Evolutionary conservation across 2,113 vertebrate species (phyloP), one percentile per base, ranked within the genome.

Genomic region (Odocoileus hemionus): DNA sequence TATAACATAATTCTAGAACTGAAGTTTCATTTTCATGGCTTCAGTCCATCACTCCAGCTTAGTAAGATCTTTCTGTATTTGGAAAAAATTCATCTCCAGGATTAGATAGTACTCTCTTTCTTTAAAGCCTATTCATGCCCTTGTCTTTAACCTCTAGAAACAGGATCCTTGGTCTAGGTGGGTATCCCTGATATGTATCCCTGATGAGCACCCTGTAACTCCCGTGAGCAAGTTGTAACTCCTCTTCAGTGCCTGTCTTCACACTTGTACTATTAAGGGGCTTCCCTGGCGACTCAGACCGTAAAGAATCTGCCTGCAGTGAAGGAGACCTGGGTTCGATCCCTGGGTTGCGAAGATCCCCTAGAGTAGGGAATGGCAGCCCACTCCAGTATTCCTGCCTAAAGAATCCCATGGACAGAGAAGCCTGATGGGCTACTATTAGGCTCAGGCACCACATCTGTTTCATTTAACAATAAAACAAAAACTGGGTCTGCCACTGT

Each of bases 171-270:
- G 2, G 23, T 70, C 67, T 89, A 85, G 52, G 13, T 6, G n/a
- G 16, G 4, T 8, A 39, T 9, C 13, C n/a, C 21, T 39, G 19
- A 54, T 26, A 2, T 23, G 6, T 39, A 61, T 67, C 26, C 19
- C 52, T 50, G 47, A 50, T 50, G 26, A 70, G 26, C 2, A 36
- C 13, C 2, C 5, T 47, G 5, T 21, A 21, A 43, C 28, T 58
- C 57, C 19, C 21, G 3, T 58, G 11, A 52, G 6, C 64, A 30
- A 60, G 23, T 0, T 7, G 3, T 9, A 3, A 17, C 4, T 25
- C 13, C 36, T 11, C 16, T 12, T 55, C 12, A 13, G 33, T 30
- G 2, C 5, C 82, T 80, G 39, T 25, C 61, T 76, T 50, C 23
- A 4, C 33, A 30, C 43, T 70, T 43, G 1, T 0, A 70, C 11